Evolutionary conservation across 2,797 vertebrate species (phyloP).

Genomic region (Mormyrus hasselquistii): DNA sequence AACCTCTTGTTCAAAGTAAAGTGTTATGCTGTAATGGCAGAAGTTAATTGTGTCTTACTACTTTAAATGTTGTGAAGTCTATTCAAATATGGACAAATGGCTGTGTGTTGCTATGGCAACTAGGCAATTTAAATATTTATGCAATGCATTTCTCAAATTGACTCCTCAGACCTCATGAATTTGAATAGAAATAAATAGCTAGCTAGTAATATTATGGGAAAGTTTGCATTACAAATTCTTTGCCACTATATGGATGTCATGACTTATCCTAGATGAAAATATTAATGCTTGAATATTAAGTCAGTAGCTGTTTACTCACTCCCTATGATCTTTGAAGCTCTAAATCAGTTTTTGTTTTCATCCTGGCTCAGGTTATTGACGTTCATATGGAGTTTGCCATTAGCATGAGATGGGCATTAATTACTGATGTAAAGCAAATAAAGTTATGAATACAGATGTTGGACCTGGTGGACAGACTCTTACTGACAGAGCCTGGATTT

Average conservation of each 20-base stretch:
- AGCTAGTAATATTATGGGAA: not conserved
- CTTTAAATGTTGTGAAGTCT: slow-evolving; percentile 25
- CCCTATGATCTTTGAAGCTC: not conserved
- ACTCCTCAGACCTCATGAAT: not conserved
- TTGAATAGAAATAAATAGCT: slow-evolving; percentile 13
- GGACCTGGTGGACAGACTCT: not conserved
- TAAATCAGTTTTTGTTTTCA: slow-evolving; percentile 2
- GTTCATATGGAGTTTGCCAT: not conserved
- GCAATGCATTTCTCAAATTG: not conserved
- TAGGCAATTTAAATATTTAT: not conserved
- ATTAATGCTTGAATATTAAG: not conserved
- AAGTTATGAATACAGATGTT: not conserved
- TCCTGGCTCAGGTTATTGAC: not conserved
- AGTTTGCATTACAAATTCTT: slow-evolving; percentile 9
- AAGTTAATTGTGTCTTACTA: slow-evolving; percentile 32
- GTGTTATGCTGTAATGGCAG: slow-evolving; percentile 51
- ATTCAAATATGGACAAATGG: not conserved
- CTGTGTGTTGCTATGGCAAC: not conserved
- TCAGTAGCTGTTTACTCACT: not conserved
- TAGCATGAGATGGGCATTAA: not conserved
- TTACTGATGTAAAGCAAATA: not conserved
- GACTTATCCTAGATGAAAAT: not conserved
- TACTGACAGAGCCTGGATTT: not conserved
- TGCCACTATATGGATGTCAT: not conserved
- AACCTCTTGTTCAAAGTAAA: slow-evolving; percentile 41